Percentiles rank a stretch among this genome's conserved stretches.
Conservation (phyloP, 2,113 vertebrate species). For the Nothoprocta pentlandii region DNA sequence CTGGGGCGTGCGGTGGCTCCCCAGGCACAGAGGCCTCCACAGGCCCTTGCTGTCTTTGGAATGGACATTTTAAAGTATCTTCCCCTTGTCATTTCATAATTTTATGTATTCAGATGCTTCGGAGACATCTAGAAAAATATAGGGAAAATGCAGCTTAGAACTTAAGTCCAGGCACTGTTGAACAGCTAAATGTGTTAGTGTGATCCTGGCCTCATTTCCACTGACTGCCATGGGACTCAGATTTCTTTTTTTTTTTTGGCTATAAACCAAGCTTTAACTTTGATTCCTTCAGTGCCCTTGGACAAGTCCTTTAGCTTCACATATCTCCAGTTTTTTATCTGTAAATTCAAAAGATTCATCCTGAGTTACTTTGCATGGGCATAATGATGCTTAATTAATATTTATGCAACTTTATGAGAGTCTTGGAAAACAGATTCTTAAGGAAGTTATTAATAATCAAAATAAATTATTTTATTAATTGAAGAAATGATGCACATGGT, state of each 20-base stretch:
- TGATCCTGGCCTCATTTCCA: neutral
- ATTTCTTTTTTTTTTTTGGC: neutral
- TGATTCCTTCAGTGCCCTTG: neutral
- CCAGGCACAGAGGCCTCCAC: neutral
- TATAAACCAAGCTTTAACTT: neutral
- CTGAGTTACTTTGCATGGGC: neutral
- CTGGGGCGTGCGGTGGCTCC: neutral
- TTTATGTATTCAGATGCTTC: neutral
- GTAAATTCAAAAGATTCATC: neutral
- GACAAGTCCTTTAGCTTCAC: neutral
- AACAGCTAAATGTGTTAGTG: neutral
- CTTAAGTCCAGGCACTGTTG: neutral
- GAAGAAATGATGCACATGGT: fast-evolving
- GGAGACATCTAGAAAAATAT: neutral
- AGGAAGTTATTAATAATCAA: neutral
- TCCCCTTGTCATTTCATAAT: neutral
- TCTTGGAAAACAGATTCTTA: neutral
- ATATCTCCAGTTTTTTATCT: neutral
- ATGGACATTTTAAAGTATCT: neutral
- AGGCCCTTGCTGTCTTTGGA: neutral
- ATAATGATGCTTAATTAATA: neutral
- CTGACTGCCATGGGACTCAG: fast-evolving
- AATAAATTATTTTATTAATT: neutral
- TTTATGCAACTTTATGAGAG: neutral
- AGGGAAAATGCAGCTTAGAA: neutral